Evolutionary conservation across 64 coral and sea anemone genomes (phyloP), one percentile per base, ranked within the genome.

Genomic region (Montipora capricornis): DNA sequence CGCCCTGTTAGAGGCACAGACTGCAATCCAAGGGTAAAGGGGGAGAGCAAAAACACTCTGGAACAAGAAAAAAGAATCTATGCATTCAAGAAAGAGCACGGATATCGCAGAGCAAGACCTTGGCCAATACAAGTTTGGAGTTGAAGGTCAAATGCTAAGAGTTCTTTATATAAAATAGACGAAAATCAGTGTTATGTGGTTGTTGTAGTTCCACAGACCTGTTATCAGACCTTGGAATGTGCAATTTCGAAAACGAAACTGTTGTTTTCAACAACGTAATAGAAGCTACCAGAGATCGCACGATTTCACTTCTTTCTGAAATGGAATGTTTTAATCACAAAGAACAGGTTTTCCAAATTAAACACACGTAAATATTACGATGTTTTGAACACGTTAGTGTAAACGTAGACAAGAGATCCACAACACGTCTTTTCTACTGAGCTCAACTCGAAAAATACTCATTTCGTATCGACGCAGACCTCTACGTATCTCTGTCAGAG

Each of bases 101-200:
- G 75, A 10, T 93, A 93, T 29, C 80, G 87, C 7, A 49, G 92
- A 8, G 92, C 92, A 37, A 22, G 77, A 0, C 92, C 92, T 2
- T 93, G 92, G 92, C 92, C 92, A 5, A 87, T 78, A 62, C 75
- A 93, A 93, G 84, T 93, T 20, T 93, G 92, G 92, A 79, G 84
- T 46, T 93, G 10, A 19, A 0, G 14, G 47, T 37, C 37, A 37
- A 37, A 37, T 37, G 45, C 7, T 29, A 74, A 62, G 53, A 15
- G 16, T 0, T 15, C 12, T 75, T 10, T 82, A 49, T 44, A 6
- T 44, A 17, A 59, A 44, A 67, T 37, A 2, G 0, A 13, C 51
- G 5, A 82, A 58, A 20, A 37, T 37, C 37, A 37, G 37, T 37
- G 37, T 37, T 37, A 37, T 37, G 37, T 37, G 37, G 37, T 37